phyloP scores from a whole-genome alignment of 2,888 invertebrate species.

The Tanytarsus gracilentus region DNA sequence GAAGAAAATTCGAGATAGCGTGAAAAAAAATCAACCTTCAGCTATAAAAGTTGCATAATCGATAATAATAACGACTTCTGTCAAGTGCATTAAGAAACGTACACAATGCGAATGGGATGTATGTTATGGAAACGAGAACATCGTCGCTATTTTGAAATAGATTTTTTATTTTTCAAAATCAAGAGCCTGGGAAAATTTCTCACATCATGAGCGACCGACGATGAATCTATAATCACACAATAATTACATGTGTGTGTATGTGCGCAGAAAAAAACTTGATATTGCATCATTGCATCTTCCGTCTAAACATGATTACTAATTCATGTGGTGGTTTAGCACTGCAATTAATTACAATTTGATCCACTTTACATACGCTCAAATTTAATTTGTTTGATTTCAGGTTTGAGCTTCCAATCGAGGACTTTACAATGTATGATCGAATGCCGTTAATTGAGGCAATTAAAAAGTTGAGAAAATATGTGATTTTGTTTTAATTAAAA shows the following conservation, averaged over 20 bases:
- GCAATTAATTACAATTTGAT: too few species aligned
- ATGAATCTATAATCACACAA: conserved; percentile 12
- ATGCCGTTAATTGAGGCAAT: conserved; percentile 23
- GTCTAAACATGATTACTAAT: not conserved
- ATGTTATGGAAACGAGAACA: conserved; percentile 19
- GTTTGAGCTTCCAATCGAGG: too few species aligned
- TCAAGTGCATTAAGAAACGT: not conserved
- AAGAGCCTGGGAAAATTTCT: conserved; percentile 24
- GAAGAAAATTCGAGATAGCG: not conserved
- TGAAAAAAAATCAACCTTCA: too few species aligned
- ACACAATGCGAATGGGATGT: not conserved
- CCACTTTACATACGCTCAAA: too few species aligned
- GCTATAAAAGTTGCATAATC: too few species aligned
- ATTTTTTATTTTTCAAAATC: not conserved
- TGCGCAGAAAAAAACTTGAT: not conserved
- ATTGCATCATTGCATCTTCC: conserved; percentile 12
- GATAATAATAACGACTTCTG: too few species aligned
- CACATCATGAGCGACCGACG: not conserved
- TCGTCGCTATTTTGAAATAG: not conserved
- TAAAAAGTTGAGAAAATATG: too few species aligned
- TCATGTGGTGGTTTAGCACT: too few species aligned
- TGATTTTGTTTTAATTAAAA: too few species aligned
- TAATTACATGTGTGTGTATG: not conserved
- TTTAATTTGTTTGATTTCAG: too few species aligned
- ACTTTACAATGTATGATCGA: too few species aligned